phyloP scores from a whole-genome alignment of 53 echinoderm and acorn worm genomes.

The Apostichopus leukothele region DNA sequence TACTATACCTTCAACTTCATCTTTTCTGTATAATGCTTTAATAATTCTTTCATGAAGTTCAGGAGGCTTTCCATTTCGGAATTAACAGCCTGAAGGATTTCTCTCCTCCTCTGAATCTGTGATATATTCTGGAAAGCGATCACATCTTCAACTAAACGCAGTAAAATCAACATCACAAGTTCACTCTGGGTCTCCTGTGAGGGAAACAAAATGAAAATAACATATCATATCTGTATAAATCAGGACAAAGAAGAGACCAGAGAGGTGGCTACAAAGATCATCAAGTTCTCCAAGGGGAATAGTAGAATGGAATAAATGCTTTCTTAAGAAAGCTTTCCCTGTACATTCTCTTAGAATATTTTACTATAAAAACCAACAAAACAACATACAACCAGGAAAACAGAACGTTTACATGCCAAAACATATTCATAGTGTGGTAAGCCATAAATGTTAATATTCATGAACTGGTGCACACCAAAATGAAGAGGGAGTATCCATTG shows the following conservation, averaged over 20 bases:
- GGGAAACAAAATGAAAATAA: not conserved
- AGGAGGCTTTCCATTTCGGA: conserved; percentile 77
- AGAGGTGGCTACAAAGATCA: not conserved
- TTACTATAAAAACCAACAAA: no score
- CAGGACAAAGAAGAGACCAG: not conserved
- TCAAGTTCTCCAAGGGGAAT: no score
- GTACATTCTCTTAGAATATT: no score
- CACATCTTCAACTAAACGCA: conserved; percentile 93
- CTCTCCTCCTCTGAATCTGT: conserved; percentile 64
- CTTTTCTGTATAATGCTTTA: conserved; percentile 60
- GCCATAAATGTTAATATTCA: no score
- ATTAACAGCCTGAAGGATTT: conserved; percentile 75
- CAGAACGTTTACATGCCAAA: no score
- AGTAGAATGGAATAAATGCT: no score
- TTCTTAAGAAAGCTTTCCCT: no score
- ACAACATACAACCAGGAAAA: no score
- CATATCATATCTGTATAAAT: not conserved
- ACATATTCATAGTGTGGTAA: no score
- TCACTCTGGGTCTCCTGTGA: conserved; percentile 87
- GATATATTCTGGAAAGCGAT: conserved; percentile 85
- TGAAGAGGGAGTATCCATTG: no score
- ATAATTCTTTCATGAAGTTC: conserved; percentile 70
- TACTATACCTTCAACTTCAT: conserved; percentile 7
- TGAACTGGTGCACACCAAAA: no score
- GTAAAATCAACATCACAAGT: conserved; percentile 85